Percentiles rank a stretch among this genome's conserved stretches.
phyloP scores from a whole-genome alignment of 2,888 invertebrate genomes.

The Gisinianus flammeolus region DNA sequence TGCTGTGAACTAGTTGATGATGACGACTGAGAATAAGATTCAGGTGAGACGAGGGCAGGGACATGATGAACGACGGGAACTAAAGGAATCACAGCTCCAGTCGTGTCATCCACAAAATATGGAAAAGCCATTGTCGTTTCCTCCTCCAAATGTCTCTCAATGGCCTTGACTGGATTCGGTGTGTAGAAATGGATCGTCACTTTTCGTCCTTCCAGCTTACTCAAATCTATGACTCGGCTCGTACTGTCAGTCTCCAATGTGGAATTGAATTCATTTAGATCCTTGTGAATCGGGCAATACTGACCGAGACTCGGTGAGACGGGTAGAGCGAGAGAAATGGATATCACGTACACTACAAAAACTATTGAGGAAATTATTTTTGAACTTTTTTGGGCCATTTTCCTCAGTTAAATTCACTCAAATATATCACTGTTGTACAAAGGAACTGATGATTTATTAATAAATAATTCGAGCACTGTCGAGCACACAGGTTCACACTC shows the following conservation, averaged over 20 bases:
- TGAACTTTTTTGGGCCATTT: too few species aligned
- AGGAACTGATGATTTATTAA: too few species aligned
- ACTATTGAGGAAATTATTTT: too few species aligned
- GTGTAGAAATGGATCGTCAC: constrained; percentile 31
- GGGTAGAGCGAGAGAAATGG: background rate
- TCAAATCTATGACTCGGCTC: constrained; percentile 26
- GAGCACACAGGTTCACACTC: too few species aligned
- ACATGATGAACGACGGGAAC: background rate
- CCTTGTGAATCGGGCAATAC: constrained; percentile 31
- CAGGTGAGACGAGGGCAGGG: background rate
- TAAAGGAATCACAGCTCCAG: background rate
- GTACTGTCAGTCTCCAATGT: background rate
- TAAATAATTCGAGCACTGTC: too few species aligned
- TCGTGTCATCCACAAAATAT: constrained; percentile 30
- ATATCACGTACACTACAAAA: background rate
- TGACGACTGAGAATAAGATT: background rate
- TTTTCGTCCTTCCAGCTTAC: constrained; percentile 16
- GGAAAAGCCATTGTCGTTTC: constrained; percentile 26
- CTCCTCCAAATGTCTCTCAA: constrained; percentile 3
- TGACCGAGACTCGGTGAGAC: background rate
- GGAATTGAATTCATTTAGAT: constrained; percentile 23
- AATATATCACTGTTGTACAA: too few species aligned
- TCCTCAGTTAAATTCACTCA: too few species aligned
- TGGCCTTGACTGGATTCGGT: constrained; percentile 22
- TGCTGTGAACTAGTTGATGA: background rate